Evolutionary conservation across 2,888 invertebrate species (phyloP).

Genomic region (Stenchaetothrips biformis): DNA sequence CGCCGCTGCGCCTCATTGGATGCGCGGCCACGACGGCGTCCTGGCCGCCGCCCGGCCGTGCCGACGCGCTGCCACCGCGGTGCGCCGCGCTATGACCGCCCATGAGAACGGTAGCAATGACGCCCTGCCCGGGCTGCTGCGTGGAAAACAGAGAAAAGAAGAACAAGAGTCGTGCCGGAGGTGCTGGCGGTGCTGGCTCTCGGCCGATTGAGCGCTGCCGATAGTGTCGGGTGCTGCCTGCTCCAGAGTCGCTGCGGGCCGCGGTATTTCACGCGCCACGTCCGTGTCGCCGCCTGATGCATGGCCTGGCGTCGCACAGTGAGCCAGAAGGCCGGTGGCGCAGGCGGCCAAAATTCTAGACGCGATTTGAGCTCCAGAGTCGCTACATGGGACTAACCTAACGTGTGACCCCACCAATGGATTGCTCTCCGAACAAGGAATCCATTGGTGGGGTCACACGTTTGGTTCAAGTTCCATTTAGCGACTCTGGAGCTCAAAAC

Average conservation of each 20-base stretch:
- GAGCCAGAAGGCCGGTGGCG: not conserved
- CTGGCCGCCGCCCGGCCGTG: not conserved
- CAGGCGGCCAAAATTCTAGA: no score
- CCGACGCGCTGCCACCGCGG: not conserved
- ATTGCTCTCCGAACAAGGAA: no score
- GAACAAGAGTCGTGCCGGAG: not conserved
- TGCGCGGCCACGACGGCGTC: not conserved
- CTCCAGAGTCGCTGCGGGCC: no score
- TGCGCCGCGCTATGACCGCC: not conserved
- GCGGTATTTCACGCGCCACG: not conserved
- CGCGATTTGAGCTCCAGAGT: no score
- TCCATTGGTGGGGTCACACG: no score
- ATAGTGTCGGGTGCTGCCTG: not conserved
- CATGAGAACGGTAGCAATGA: not conserved
- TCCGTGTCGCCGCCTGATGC: not conserved
- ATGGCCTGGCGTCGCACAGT: not conserved
- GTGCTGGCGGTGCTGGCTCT: not conserved
- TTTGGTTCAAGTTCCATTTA: no score
- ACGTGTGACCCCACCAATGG: no score
- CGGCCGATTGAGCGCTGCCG: constrained; percentile 11
- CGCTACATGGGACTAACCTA: no score
- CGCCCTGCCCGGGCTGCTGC: not conserved
- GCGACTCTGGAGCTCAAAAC: no score
- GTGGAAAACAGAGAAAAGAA: not conserved
- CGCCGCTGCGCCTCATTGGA: not conserved